Conservation (phyloP, 2,113 vertebrate genomes). For the Podarcis cretensis region DNA sequence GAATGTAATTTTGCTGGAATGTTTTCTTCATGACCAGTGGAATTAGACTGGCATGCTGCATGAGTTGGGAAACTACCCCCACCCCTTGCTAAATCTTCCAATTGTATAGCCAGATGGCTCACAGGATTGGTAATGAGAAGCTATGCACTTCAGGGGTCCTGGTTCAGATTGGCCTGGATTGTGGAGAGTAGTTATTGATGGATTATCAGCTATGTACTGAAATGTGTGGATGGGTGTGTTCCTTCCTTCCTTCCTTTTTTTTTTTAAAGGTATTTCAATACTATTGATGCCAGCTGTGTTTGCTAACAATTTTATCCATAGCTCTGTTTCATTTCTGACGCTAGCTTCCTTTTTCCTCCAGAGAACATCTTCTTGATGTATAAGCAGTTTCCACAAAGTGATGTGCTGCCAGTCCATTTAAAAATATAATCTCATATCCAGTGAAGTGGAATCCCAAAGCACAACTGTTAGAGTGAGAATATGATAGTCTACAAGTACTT, state of each 20-base stretch:
- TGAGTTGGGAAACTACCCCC: background rate
- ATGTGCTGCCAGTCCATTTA: background rate
- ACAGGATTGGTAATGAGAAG: constrained; percentile 41
- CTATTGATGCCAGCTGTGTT: background rate
- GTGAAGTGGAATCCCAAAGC: constrained; percentile 2
- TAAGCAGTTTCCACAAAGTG: accelerated
- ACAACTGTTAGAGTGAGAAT: background rate
- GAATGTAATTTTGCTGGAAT: background rate
- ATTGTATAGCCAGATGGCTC: constrained; percentile 45
- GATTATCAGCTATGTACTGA: background rate
- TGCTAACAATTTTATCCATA: background rate
- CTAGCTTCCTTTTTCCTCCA: background rate
- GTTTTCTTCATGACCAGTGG: background rate
- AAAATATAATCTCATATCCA: background rate
- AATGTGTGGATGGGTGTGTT: background rate
- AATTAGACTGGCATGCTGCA: constrained; percentile 5
- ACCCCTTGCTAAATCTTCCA: constrained; percentile 24
- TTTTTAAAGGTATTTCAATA: background rate
- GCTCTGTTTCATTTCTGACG: background rate
- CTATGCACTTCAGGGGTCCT: constrained; percentile 29
- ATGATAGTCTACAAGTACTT: background rate
- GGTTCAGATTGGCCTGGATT: constrained; percentile 30
- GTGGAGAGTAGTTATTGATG: background rate
- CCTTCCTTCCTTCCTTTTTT: background rate
- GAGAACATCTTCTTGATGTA: background rate